Conservation (phyloP, 2,797 vertebrate genomes). For the Alcedo atthis region DNA sequence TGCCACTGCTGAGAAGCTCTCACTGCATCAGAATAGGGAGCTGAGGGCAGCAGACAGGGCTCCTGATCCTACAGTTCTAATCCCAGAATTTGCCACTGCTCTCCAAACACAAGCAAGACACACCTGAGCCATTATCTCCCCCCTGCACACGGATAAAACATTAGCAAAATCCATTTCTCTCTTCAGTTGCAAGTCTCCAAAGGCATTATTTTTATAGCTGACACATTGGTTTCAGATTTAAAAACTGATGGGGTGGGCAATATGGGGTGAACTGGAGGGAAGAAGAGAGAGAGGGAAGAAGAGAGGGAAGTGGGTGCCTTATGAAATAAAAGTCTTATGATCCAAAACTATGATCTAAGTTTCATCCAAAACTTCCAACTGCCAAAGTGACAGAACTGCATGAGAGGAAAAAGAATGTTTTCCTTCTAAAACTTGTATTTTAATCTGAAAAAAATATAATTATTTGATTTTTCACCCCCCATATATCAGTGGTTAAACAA, state of each 20-base stretch:
- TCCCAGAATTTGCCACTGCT: neutral
- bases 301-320: neutral
- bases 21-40: neutral
- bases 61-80: neutral
- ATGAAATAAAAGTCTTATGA: neutral
- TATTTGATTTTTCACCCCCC: neutral
- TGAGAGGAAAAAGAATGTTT: neutral
- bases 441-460: neutral
- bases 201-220: neutral
- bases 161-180: neutral
- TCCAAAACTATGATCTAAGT: neutral
- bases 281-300: fast-evolving
- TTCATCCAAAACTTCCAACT: neutral
- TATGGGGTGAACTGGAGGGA: too few relatives aligned
- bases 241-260: fast-evolving
- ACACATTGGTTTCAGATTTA: neutral
- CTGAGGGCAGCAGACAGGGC: neutral
- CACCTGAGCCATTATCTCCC: neutral
- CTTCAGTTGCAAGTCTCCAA: neutral
- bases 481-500: neutral
- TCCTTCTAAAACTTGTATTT: neutral
- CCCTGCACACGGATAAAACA: neutral
- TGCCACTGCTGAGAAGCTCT: neutral
- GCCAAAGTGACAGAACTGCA: neutral
- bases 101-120: neutral